Evolutionary conservation across 2,113 vertebrate species (phyloP).

Genomic region (Oxyruncus cristatus): DNA sequence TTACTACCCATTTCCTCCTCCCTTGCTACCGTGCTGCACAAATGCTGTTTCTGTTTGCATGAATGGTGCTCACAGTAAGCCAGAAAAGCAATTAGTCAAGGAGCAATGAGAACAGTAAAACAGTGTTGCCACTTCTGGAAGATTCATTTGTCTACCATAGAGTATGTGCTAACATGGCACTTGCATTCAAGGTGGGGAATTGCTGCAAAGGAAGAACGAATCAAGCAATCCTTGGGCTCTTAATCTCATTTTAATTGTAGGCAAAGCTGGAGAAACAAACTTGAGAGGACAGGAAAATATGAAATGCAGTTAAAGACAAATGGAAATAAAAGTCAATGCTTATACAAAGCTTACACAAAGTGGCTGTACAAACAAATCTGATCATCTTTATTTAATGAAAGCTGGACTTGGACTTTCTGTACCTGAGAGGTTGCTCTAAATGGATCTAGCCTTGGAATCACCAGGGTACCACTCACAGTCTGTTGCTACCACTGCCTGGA

Average conservation of each 20-base stretch:
- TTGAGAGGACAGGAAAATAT: not conserved
- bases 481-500: not conserved
- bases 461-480: not conserved
- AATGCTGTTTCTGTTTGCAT: not conserved
- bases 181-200: not conserved
- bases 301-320: not conserved
- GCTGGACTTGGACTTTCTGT: not conserved
- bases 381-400: not conserved
- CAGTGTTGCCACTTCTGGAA: not conserved
- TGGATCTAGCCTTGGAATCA: not conserved
- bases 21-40: not conserved
- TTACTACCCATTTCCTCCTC: not conserved
- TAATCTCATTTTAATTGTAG: not conserved
- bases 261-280: not conserved
- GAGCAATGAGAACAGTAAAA: not conserved
- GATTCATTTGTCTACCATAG: not conserved
- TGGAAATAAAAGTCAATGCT: not conserved
- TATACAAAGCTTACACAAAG: not conserved
- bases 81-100: not conserved
- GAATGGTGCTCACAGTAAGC: not conserved
- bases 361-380: not conserved
- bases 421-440: not conserved
- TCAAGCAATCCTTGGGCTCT: not conserved
- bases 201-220: not conserved
- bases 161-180: not conserved